Evolutionary conservation across 2,113 vertebrate species (phyloP).

Genomic region (Potamarius usumacintae): DNA sequence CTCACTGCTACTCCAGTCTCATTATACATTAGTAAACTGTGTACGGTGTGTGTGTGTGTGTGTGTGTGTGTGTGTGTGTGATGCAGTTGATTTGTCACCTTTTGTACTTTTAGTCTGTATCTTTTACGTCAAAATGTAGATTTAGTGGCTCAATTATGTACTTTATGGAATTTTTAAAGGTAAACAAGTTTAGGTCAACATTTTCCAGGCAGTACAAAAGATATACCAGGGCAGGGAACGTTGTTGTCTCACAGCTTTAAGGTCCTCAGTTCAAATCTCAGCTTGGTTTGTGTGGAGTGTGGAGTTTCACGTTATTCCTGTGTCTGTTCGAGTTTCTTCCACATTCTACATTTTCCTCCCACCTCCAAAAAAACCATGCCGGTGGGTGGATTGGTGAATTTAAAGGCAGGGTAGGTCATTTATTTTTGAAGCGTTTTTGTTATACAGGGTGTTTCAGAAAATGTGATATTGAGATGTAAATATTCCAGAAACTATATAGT

Average conservation of each 20-base stretch:
- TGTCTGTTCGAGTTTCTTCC: neutral
- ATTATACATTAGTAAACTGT: neutral
- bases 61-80: neutral
- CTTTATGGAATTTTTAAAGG: neutral
- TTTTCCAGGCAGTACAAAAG: neutral
- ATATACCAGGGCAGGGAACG: neutral
- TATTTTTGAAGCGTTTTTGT: too few relatives aligned
- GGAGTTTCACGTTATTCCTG: neutral
- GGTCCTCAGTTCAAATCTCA: neutral
- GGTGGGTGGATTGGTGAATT: neutral
- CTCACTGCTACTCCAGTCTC: neutral
- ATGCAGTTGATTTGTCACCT: neutral
- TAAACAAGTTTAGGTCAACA: neutral
- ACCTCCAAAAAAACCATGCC: neutral
- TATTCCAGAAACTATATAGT: too few relatives aligned
- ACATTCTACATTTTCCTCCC: neutral
- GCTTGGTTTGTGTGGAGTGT: neutral
- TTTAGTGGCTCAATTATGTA: neutral
- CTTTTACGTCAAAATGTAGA: neutral
- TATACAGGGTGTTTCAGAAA: too few relatives aligned
- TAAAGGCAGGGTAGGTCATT: neutral
- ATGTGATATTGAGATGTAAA: too few relatives aligned
- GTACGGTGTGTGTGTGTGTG: neutral
- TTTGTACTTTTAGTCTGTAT: neutral
- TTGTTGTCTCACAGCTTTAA: neutral